Evolutionary conservation across 2,113 vertebrate species (phyloP).

Genomic region (Lepisosteus oculatus): DNA sequence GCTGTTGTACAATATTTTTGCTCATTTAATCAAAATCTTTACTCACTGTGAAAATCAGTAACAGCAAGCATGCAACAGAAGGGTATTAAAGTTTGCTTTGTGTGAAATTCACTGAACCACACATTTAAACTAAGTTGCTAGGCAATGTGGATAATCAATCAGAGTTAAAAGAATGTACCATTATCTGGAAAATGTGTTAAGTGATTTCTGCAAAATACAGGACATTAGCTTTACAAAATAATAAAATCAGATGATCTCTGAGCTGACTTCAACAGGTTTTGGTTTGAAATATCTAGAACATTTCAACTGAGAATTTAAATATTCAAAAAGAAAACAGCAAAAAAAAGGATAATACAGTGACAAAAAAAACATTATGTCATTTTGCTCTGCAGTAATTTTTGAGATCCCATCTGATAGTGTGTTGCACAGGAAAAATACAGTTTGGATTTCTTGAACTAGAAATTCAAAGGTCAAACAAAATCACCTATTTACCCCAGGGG

Average conservation of each 20-base stretch:
- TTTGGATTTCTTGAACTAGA: conserved; percentile 42
- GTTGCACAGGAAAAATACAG: conserved; percentile 43
- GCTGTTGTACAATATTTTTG: too few relatives aligned
- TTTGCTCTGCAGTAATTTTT: conserved; percentile 6
- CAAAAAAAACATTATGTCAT: not conserved
- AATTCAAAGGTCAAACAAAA: conserved; percentile 49
- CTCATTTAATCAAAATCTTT: too few relatives aligned
- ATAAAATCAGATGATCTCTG: conserved; percentile 35
- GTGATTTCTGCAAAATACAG: not conserved
- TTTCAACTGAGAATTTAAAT: conserved; percentile 32
- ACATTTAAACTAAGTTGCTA: conserved; percentile 13
- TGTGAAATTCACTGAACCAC: not conserved
- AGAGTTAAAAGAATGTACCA: conserved; percentile 25
- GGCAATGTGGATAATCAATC: conserved; percentile 39
- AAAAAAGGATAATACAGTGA: not conserved
- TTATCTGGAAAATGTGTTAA: conserved; percentile 7
- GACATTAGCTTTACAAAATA: conserved; percentile 25
- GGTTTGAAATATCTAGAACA: conserved; percentile 27
- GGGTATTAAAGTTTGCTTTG: not conserved
- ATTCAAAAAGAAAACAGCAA: conserved; percentile 9
- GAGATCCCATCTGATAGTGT: conserved; percentile 37
- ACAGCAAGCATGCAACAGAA: conserved; percentile 3
- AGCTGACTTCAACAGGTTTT: conserved; percentile 22
- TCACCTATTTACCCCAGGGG: conserved; percentile 29
- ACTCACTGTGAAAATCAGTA: too few relatives aligned